These are phyloP conservation scores for Drosophila austrosaltans DNA, from an alignment of 2,888 invertebrate genomes.

Conservation along the genomic window DNA sequence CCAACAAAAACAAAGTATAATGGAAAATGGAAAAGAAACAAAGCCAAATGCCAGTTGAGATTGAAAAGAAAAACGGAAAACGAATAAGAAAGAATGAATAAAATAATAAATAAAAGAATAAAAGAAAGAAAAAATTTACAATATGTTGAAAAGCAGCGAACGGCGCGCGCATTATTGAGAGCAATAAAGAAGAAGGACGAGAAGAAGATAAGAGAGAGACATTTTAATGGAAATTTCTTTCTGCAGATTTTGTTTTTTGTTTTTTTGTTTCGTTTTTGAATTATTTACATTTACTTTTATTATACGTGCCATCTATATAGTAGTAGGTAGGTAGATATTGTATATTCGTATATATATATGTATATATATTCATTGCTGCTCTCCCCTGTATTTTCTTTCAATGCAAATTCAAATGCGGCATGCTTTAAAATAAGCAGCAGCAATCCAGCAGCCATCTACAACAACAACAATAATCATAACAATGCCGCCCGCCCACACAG, in stretches of 20 bases:
- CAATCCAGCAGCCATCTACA: constrained; percentile 40
- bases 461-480: constrained; percentile 50
- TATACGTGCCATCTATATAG: constrained; percentile 54
- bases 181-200: constrained; percentile 69
- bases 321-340: constrained; percentile 31
- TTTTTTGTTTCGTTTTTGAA: constrained; percentile 48
- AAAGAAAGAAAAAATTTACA: constrained; percentile 43
- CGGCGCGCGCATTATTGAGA: constrained; percentile 64
- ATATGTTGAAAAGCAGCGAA: constrained; percentile 67
- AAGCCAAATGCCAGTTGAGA: constrained; percentile 31
- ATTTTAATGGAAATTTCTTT: constrained; percentile 78
- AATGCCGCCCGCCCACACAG: constrained; percentile 43
- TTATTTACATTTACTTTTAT: constrained; percentile 69
- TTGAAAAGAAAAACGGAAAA: constrained; percentile 31
- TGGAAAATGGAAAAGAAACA: constrained; percentile 32
- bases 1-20: constrained; percentile 5
- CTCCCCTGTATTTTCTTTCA: constrained; percentile 50
- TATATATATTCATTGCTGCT: constrained; percentile 47
- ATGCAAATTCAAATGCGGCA: constrained; percentile 72
- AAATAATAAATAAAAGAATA: constrained; percentile 37
- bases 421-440: constrained; percentile 66
- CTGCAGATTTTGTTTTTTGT: constrained; percentile 56
- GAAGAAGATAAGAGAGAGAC: constrained; percentile 75
- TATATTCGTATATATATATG: constrained; percentile 40
- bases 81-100: constrained; percentile 26